Evolutionary conservation across 2,113 vertebrate species (phyloP), one percentile per base, ranked within the genome.

Genomic region (Chinchilla lanigera): DNA sequence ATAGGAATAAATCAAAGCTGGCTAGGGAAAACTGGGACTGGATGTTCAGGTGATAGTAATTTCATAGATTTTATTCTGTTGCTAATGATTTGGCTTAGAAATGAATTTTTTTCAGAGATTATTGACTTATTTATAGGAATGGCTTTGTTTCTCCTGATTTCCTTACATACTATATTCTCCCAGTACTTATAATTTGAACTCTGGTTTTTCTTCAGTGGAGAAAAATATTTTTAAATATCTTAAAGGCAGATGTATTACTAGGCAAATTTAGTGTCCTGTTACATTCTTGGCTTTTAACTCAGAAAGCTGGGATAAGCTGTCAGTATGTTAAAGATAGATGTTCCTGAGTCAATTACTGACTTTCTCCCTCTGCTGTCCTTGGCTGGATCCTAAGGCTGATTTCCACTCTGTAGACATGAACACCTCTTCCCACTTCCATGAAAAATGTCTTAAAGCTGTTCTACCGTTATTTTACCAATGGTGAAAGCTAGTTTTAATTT

Each of bases 401-500:
- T 95, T 95, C 61, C 19, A 95, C 33, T 89, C 67, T 92, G 35
- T 28, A 89, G 44, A 87, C 38, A 89, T 2, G 16, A 52, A 85
- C 33, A 30, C 16, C 88, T 33, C 38, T 26, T 54, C 44, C 16
- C 54, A 58, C 35, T 12, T 17, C 41, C 17, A 30, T 63, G 95
- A 88, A 83, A 94, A 83, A 86, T 91, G 26, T 93, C 71, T 96
- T 92, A 87, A 87, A 93, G 52, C 20, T 89, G 35, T 84, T 52
- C 54, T 75, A 77, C 30, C 28, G 65, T 86, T 84, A 95, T 82
- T 94, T 95, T 95, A 95, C 69, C 93, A 69, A 86, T 44, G 73
- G 56, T 93, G 85, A 96, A 97, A 92, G 28, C 61, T 92, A 63
- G 61, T 58, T 90, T 96, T 71, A 87, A 86, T 86, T 97, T 96